Evolutionary conservation across 2,888 invertebrate genomes (phyloP).

Genomic region (Shargacucullia verbasci): DNA sequence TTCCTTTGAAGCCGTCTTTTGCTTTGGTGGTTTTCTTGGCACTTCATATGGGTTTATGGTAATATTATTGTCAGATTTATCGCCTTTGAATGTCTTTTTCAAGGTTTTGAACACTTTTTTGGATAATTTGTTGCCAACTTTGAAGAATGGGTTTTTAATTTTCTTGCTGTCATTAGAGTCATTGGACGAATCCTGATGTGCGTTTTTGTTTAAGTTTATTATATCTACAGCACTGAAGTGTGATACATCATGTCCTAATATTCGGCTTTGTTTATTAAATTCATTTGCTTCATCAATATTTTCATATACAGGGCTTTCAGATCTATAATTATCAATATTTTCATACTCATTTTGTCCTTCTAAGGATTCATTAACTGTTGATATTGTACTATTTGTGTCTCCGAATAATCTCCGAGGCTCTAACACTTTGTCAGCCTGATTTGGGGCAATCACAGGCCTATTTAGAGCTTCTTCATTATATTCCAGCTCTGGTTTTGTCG

Average conservation of each 20-base stretch:
- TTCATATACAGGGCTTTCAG: conserved; percentile 82
- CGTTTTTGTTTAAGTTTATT: conserved; percentile 79
- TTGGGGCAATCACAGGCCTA: conserved; percentile 53
- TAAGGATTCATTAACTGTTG: conserved; percentile 79
- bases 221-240: conserved; percentile 82
- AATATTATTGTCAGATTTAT: conserved; percentile 72
- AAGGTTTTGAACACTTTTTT: conserved; percentile 83
- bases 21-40: conserved; percentile 77
- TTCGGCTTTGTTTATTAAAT: conserved; percentile 84
- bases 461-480: conserved; percentile 70
- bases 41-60: conserved; percentile 86
- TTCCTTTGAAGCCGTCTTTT: conserved; percentile 70
- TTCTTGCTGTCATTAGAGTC: conserved; percentile 80
- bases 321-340: conserved; percentile 77
- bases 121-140: conserved; percentile 80
- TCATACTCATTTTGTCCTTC: conserved; percentile 77
- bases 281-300: conserved; percentile 74
- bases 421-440: conserved; percentile 58
- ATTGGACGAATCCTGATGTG: conserved; percentile 68
- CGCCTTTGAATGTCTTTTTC: conserved; percentile 82
- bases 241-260: conserved; percentile 84
- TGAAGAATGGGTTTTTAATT: conserved; percentile 74
- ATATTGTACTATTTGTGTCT: conserved; percentile 83
- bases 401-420: conserved; percentile 80
- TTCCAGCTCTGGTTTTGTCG: conserved; percentile 69